phyloP scores from a whole-genome alignment of 2,888 invertebrate species.

The Agrochola lota region DNA sequence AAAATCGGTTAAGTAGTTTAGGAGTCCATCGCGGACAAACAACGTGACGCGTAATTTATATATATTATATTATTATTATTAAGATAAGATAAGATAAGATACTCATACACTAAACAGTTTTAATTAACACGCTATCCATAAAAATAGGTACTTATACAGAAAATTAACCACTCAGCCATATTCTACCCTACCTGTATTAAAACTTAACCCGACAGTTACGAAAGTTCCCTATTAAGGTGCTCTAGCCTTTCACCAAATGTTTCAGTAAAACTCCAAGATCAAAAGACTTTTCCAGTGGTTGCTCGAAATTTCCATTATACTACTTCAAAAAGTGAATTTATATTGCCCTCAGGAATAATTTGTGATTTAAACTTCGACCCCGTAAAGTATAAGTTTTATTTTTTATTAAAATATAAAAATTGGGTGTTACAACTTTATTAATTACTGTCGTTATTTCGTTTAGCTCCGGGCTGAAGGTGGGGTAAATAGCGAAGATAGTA shows the following conservation, averaged over 20 bases:
- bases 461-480: slow-evolving; percentile 15
- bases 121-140: neutral
- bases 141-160: neutral
- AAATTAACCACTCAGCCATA: slow-evolving; percentile 32
- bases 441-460: slow-evolving; percentile 49
- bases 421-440: slow-evolving; percentile 65
- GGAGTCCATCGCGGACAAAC: too few species aligned
- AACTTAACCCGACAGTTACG: slow-evolving; percentile 72
- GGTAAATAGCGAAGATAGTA: slow-evolving; percentile 1
- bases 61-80: too few species aligned
- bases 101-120: neutral
- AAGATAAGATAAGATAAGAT: too few species aligned
- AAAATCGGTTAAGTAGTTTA: too few species aligned
- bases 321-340: slow-evolving; percentile 82
- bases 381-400: slow-evolving; percentile 58
- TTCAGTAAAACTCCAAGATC: slow-evolving; percentile 84
- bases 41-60: too few species aligned
- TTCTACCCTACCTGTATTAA: slow-evolving; percentile 59
- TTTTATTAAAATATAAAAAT: slow-evolving; percentile 62
- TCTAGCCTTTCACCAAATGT: slow-evolving; percentile 77
- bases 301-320: slow-evolving; percentile 86
- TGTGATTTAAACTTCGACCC: slow-evolving; percentile 72
- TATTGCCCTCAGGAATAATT: slow-evolving; percentile 76
- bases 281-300: slow-evolving; percentile 86
- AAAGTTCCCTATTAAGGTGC: slow-evolving; percentile 72